A percentile compares a stretch with the other conserved stretches of the same genome.
Evolutionary conservation across 2,113 vertebrate genomes (phyloP).

Genomic region (Dinomys branickii): DNA sequence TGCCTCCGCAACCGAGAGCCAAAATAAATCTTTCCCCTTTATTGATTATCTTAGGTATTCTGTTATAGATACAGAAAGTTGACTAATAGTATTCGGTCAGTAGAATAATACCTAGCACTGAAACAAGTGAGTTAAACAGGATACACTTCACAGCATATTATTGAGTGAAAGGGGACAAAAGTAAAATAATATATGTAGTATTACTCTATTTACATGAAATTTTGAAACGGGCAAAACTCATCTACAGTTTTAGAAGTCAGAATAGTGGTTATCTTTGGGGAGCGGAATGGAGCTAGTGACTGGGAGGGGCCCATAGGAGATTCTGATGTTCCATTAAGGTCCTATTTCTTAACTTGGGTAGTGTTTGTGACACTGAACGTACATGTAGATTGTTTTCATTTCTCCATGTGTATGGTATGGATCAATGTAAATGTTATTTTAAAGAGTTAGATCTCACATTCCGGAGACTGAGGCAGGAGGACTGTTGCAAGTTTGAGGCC

Average conservation of each 20-base stretch:
- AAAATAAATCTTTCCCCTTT: not conserved
- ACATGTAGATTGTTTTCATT: not conserved
- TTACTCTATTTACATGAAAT: not conserved
- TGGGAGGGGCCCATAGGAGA: rapidly evolving
- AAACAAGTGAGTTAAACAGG: not conserved
- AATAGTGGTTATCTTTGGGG: not conserved
- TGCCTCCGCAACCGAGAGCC: not conserved
- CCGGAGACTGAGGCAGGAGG: not conserved
- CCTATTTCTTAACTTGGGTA: not conserved
- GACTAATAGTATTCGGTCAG: not conserved
- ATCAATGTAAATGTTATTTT: not conserved
- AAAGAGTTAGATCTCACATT: not conserved
- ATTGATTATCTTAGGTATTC: not conserved
- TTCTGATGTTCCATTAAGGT: not conserved
- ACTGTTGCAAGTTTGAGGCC: not conserved
- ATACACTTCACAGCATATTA: not conserved
- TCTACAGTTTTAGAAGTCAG: not conserved
- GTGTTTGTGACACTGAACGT: not conserved
- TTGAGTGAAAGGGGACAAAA: not conserved
- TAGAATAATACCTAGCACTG: not conserved
- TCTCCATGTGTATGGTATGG: not conserved
- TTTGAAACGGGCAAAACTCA: not conserved
- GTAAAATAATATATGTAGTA: not conserved
- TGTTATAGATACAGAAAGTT: not conserved
- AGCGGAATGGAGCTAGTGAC: not conserved